Evolutionary conservation across 1,140 invertebrate genomes (phyloP).

Genomic region (Psix sp.): DNA sequence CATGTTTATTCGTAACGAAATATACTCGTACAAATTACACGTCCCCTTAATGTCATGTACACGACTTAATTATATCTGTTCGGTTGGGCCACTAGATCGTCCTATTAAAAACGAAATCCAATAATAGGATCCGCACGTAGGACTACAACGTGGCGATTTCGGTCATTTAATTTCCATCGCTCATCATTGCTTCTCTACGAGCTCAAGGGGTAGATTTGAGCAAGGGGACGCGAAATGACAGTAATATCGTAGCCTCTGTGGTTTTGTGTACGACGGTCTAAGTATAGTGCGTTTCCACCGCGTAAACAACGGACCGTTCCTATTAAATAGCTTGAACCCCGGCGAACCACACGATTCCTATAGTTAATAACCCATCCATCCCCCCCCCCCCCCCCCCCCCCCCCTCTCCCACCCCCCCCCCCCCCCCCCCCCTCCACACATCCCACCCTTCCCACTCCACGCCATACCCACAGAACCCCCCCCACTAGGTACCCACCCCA

Average conservation of each 20-base stretch:
- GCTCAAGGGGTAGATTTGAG: slow-evolving; percentile 52
- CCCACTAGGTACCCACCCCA: no score
- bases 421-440: no score
- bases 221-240: slow-evolving; percentile 67
- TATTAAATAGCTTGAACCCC: slow-evolving; percentile 69
- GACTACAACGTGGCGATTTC: slow-evolving; percentile 46
- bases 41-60: slow-evolving; percentile 1
- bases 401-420: no score
- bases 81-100: not conserved
- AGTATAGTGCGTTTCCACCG: slow-evolving; percentile 72
- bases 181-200: slow-evolving; percentile 38
- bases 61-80: slow-evolving; percentile 6
- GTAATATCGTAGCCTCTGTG: slow-evolving; percentile 73
- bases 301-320: slow-evolving; percentile 72
- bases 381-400: no score
- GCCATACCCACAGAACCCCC: no score
- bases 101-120: slow-evolving; percentile 14
- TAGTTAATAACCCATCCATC: slow-evolving; percentile 48
- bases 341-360: slow-evolving; percentile 38
- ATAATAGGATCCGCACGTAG: not conserved
- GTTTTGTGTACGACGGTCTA: slow-evolving; percentile 71
- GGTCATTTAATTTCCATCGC: slow-evolving; percentile 67
- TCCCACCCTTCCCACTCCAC: no score
- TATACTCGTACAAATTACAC: not conserved
- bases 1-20: not conserved